Conservation (phyloP, 2,888 invertebrate genomes). For the Metellina segmentata region DNA sequence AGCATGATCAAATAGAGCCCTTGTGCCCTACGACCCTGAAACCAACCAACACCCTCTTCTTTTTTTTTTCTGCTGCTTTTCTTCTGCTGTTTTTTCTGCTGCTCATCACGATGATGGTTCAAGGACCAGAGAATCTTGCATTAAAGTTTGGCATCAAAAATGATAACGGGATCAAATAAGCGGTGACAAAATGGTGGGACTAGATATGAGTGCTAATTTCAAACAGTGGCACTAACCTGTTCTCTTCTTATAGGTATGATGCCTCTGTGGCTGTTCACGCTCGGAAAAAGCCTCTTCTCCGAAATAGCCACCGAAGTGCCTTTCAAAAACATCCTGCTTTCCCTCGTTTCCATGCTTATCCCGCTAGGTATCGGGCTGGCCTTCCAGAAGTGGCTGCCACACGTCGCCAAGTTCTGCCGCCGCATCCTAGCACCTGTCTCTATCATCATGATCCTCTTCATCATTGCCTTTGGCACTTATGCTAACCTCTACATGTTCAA, state of each 20-base stretch:
- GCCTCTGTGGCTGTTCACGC: conserved; percentile 93
- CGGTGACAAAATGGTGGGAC: too few relatives aligned
- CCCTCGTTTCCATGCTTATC: conserved; percentile 88
- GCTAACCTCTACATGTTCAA: conserved; percentile 94
- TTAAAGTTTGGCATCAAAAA: too few relatives aligned
- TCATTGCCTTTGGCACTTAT: conserved; percentile 91
- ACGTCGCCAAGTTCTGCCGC: conserved; percentile 84
- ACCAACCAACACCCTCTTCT: too few relatives aligned
- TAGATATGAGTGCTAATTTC: too few relatives aligned
- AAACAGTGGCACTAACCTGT: too few relatives aligned
- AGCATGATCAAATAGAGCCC: too few relatives aligned
- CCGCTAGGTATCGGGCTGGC: conserved; percentile 84
- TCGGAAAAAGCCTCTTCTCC: conserved; percentile 84
- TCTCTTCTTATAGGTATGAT: conserved; percentile 86
- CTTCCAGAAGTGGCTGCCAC: conserved; percentile 80
- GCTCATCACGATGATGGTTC: too few relatives aligned
- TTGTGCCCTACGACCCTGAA: too few relatives aligned
- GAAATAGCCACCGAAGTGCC: conserved; percentile 84
- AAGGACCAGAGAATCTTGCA: too few relatives aligned
- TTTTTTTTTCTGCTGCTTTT: too few relatives aligned
- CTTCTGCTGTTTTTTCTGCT: too few relatives aligned
- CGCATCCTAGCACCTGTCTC: conserved; percentile 92
- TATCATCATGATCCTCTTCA: conserved; percentile 88
- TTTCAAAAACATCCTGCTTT: conserved; percentile 87
- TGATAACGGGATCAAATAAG: too few relatives aligned